phyloP scores from a whole-genome alignment of 2,888 invertebrate genomes.

The Folsomia manolachei region DNA sequence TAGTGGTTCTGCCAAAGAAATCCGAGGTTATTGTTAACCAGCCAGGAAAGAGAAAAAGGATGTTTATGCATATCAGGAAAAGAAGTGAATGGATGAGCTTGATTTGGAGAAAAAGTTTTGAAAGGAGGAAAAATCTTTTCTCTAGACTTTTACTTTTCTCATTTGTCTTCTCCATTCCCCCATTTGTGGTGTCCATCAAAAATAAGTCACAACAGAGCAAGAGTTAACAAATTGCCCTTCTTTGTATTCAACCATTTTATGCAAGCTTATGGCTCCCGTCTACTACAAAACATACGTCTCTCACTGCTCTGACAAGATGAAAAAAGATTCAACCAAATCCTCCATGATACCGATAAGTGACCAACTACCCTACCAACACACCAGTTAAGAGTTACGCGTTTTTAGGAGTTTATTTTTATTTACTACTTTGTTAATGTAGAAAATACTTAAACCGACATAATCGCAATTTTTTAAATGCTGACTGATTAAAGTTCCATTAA shows the following conservation, averaged over 20 bases:
- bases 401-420: too few relatives aligned
- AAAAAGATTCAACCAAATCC: not conserved
- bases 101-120: slow-evolving; percentile 11
- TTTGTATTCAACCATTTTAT: slow-evolving; percentile 24
- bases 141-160: slow-evolving; percentile 10
- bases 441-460: too few relatives aligned
- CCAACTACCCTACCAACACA: too few relatives aligned
- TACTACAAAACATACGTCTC: not conserved
- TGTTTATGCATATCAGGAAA: slow-evolving; percentile 16
- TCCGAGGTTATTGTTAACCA: not conserved
- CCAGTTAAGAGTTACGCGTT: too few relatives aligned
- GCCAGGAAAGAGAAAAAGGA: not conserved
- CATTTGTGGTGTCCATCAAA: slow-evolving; percentile 46
- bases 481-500: too few relatives aligned
- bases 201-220: slow-evolving; percentile 38
- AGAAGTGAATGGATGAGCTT: slow-evolving; percentile 10
- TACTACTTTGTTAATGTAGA: too few relatives aligned
- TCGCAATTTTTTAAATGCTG: too few relatives aligned
- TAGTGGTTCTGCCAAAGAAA: not conserved
- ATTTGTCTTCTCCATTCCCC: slow-evolving; percentile 42
- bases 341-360: too few relatives aligned
- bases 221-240: slow-evolving; percentile 39
- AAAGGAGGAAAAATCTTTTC: slow-evolving; percentile 6
- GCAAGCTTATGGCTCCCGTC: not conserved
- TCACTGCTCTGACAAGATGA: not conserved